Evolutionary conservation across 30 jellyfish, hydroid and myxozoan species (phyloP).

Genomic region (Turritopsis rubra): DNA sequence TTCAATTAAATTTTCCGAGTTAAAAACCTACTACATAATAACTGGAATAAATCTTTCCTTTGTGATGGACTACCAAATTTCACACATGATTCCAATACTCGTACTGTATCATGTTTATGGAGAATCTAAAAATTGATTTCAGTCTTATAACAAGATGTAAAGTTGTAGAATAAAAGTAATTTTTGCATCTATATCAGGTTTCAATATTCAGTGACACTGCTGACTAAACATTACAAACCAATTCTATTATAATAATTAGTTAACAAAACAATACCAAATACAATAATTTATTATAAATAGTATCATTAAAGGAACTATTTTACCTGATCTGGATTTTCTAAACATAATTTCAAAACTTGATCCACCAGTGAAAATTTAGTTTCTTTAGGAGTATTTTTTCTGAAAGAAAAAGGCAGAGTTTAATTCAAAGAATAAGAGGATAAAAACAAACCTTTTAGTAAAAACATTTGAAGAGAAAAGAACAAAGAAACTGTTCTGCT

Average conservation of each 20-base stretch:
- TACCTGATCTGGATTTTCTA: neutral
- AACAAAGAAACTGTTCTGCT: no score
- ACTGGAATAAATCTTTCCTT: slow-evolving; percentile 37
- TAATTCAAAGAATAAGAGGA: neutral
- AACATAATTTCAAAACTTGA: neutral
- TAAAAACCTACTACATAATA: slow-evolving; percentile 39
- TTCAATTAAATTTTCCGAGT: neutral
- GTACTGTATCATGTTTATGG: slow-evolving; percentile 65
- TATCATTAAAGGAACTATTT: neutral
- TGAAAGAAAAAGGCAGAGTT: no score
- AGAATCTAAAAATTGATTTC: slow-evolving; percentile 38
- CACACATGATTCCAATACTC: slow-evolving; percentile 77
- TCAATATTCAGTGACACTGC: no score
- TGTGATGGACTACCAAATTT: slow-evolving; percentile 69
- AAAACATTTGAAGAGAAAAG: no score
- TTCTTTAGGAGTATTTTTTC: neutral
- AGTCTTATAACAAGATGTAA: neutral
- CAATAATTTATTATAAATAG: no score
- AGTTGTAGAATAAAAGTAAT: no score
- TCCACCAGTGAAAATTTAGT: neutral
- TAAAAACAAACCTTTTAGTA: neutral
- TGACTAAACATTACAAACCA: no score
- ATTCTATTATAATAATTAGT: no score
- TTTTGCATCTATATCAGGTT: no score
- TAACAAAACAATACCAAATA: no score